These are phyloP conservation scores for Rhysida immarginata DNA, from an alignment of 1,140 invertebrate species.

Conservation along the genomic window DNA sequence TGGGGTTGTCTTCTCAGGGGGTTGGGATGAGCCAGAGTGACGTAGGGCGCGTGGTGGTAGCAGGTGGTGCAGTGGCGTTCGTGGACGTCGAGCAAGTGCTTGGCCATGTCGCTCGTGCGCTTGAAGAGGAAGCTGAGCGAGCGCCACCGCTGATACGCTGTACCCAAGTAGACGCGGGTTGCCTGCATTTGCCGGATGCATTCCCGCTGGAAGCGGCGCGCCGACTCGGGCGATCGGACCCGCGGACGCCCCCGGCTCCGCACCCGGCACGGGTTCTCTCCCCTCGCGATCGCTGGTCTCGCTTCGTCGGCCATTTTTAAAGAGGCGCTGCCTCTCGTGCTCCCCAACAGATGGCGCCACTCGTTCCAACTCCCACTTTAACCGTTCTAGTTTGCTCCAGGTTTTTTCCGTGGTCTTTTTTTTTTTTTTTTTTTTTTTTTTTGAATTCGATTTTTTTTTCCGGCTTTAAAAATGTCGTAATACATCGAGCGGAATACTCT, in stretches of 20 bases:
- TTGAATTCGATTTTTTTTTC: too few species aligned
- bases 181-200: slow-evolving; percentile 7
- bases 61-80: slow-evolving; percentile 1
- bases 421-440: too few species aligned
- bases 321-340: background rate
- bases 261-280: background rate
- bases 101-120: slow-evolving; percentile 6
- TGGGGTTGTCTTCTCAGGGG: background rate
- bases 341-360: background rate
- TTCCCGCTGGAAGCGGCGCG: slow-evolving; percentile 3
- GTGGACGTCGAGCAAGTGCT: slow-evolving; percentile 5
- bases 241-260: slow-evolving; percentile 1
- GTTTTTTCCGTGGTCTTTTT: too few species aligned
- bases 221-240: slow-evolving; percentile 2
- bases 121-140: slow-evolving; percentile 4
- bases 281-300: background rate
- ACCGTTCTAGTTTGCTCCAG: too few species aligned
- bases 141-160: slow-evolving; percentile 4
- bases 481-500: too few species aligned
- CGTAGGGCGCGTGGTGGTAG: background rate
- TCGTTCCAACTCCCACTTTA: too few species aligned
- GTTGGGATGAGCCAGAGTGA: background rate
- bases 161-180: slow-evolving; percentile 3
- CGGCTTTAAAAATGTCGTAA: too few species aligned
- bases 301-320: slow-evolving; percentile 4